Evolutionary conservation across 2,797 vertebrate genomes (phyloP).

Genomic region (Falco concolor): DNA sequence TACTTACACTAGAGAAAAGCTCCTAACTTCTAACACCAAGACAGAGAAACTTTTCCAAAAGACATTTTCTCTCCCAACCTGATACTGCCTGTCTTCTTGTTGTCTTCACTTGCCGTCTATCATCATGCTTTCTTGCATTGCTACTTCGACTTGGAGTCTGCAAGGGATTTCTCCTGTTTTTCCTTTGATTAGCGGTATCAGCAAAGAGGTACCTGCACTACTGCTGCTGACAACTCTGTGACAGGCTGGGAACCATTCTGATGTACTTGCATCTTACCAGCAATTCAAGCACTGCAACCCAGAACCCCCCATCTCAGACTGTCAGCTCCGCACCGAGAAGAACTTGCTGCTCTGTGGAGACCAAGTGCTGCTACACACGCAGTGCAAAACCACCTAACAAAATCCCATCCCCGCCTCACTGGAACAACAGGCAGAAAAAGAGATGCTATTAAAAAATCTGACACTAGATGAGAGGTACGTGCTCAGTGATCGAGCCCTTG

Average conservation of each 20-base stretch:
- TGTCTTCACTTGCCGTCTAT: not conserved
- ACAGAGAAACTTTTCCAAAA: not conserved
- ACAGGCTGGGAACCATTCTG: not conserved
- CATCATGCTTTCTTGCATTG: not conserved
- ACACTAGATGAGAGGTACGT: not conserved
- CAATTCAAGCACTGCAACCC: not conserved
- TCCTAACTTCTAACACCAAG: not conserved
- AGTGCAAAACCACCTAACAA: not conserved
- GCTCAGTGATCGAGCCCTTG: not conserved
- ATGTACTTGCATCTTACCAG: not conserved
- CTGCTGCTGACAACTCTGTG: not conserved
- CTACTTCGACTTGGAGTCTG: not conserved
- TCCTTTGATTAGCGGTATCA: not conserved
- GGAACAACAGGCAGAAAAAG: not conserved
- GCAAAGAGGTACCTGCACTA: not conserved
- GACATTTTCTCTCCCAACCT: not conserved
- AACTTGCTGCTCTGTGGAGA: not conserved
- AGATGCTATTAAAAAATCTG: not conserved
- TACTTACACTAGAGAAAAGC: not conserved
- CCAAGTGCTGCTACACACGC: not conserved
- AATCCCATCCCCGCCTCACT: not conserved
- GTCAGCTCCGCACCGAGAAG: not conserved
- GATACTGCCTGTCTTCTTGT: not conserved
- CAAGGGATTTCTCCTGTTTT: not conserved
- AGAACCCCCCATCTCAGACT: not conserved